A percentile compares a stretch with the other conserved stretches of the same genome.
Evolutionary conservation across 2,888 invertebrate species (phyloP).

Genomic region (Drosophila multiciliata): DNA sequence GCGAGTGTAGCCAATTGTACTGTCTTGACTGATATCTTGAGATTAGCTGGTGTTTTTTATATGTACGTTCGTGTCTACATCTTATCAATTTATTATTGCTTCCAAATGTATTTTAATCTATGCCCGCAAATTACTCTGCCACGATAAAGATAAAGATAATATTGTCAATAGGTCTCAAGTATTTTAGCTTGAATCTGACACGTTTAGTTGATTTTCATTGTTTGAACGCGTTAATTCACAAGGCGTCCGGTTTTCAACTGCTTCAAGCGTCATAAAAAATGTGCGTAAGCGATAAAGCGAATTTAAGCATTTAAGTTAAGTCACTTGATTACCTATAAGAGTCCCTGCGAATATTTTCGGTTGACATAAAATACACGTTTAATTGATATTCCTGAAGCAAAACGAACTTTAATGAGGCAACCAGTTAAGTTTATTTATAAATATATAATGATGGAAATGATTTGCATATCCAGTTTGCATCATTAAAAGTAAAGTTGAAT

Average conservation of each 20-base stretch:
- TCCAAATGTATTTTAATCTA: conserved; percentile 56
- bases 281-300: conserved; percentile 36
- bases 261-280: conserved; percentile 43
- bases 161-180: conserved; percentile 57
- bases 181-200: conserved; percentile 29
- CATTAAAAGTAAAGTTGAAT: neutral
- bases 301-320: neutral
- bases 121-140: conserved; percentile 37
- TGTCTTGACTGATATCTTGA: conserved; percentile 62
- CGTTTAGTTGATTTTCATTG: conserved; percentile 56
- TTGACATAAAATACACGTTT: neutral
- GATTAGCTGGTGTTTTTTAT: conserved; percentile 50
- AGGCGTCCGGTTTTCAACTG: conserved; percentile 24
- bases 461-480: conserved; percentile 13
- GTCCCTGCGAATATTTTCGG: neutral
- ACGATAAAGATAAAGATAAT: conserved; percentile 62
- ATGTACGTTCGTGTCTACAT: conserved; percentile 18
- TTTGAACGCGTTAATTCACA: conserved; percentile 34
- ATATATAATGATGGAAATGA: neutral
- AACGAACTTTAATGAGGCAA: conserved; percentile 7
- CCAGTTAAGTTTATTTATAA: conserved; percentile 14
- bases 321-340: conserved; percentile 3
- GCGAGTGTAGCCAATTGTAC: conserved; percentile 35
- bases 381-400: conserved; percentile 1
- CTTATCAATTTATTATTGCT: conserved; percentile 62